A percentile compares a stretch with the other conserved stretches of the same genome.
These are phyloP conservation scores for Gryon sp. DNA, from an alignment of 1,140 invertebrate genomes.

Conservation along the genomic window DNA sequence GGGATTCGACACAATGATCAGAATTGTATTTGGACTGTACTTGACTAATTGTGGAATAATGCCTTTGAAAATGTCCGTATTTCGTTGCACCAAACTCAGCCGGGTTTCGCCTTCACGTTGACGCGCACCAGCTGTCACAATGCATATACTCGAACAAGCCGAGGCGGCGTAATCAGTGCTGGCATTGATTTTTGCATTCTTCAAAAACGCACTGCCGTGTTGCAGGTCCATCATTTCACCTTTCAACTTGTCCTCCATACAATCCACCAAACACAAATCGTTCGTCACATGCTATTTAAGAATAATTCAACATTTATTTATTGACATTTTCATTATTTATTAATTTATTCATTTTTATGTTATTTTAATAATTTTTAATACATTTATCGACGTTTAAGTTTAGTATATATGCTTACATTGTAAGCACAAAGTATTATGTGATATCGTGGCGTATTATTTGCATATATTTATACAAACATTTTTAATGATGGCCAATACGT, in stretches of 20 bases:
- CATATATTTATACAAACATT: slow-evolving; percentile 1
- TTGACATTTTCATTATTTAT: no score
- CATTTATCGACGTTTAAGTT: no score
- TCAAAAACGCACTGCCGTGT: slow-evolving; percentile 91
- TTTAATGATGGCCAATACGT: no score
- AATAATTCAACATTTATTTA: background rate
- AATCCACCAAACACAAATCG: slow-evolving; percentile 90
- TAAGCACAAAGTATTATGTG: no score
- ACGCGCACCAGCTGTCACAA: slow-evolving; percentile 93
- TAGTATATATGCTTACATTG: no score
- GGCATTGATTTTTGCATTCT: slow-evolving; percentile 88
- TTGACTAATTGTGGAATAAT: slow-evolving; percentile 91
- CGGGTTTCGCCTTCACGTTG: slow-evolving; percentile 92
- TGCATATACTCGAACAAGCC: slow-evolving; percentile 89
- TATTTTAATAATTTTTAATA: no score
- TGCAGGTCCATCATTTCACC: slow-evolving; percentile 94
- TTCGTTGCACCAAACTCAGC: slow-evolving; percentile 90
- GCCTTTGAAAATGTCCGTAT: slow-evolving; percentile 92
- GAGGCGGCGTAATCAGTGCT: slow-evolving; percentile 89
- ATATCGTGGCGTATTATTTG: slow-evolving; percentile 4
- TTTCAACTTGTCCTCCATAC: slow-evolving; percentile 88
- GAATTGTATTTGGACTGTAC: slow-evolving; percentile 91
- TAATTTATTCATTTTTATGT: no score
- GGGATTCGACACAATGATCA: slow-evolving; percentile 95
- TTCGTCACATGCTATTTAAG: slow-evolving; percentile 85